These are phyloP conservation scores for Mythimna ferrago DNA, from an alignment of 2,888 invertebrate genomes.

Conservation along the genomic window DNA sequence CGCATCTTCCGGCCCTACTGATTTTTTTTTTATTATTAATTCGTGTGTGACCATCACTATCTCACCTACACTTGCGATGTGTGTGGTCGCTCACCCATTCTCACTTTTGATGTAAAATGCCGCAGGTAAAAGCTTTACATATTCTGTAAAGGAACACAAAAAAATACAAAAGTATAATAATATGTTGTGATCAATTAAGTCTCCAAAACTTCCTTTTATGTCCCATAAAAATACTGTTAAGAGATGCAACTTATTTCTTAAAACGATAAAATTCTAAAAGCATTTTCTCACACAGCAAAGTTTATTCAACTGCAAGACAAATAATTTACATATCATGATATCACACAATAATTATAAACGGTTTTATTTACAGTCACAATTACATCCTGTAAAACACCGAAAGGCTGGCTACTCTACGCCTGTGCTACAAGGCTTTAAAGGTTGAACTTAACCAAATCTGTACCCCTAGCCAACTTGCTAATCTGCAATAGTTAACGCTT, in stretches of 20 bases:
- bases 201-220: not conserved
- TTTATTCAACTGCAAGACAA: slow-evolving; percentile 5
- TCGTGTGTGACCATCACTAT: not conserved
- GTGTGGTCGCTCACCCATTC: not conserved
- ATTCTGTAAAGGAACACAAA: not conserved
- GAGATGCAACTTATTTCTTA: not conserved
- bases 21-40: not conserved
- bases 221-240: not conserved
- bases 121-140: not conserved
- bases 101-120: not conserved
- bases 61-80: not conserved
- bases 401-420: too few relatives aligned
- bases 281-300: slow-evolving; percentile 17
- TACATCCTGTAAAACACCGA: too few relatives aligned
- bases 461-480: too few relatives aligned
- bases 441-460: too few relatives aligned
- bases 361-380: too few relatives aligned
- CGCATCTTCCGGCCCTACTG: not conserved
- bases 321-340: too few relatives aligned
- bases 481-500: too few relatives aligned
- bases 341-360: too few relatives aligned
- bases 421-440: too few relatives aligned
- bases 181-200: not conserved
- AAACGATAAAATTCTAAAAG: slow-evolving; percentile 20
- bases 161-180: too few relatives aligned